Base-by-base conservation (phyloP, 2,113 vertebrate species). In the Cavia aperea region DNA sequence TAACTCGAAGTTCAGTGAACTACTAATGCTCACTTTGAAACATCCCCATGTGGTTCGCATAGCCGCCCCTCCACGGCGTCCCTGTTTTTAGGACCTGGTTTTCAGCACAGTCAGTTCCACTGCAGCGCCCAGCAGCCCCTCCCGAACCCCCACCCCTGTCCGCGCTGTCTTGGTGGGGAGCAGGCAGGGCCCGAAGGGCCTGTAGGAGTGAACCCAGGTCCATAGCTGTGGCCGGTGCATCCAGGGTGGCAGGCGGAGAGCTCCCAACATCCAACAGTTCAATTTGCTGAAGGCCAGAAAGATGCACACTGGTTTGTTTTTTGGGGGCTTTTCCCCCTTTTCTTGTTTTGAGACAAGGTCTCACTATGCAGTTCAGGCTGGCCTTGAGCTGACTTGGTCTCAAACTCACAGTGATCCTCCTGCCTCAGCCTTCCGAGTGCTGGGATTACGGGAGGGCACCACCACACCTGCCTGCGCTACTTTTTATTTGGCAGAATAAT, bases 1-100 rank as follows among this genome's bases (percentile, higher is more conserved):
- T 94, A 95, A 95, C 95, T 94, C 92, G 95, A 96, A 92, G 92
- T 93, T 90, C 92, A 94, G 92, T 95, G 95, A 96, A 95, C 96
- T 96, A 95, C 86, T 26, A 87, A 87, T 85, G 88, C 46, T 93
- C 31, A 93, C 84, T 84, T 95, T 88, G 94, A 96, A 95, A 95
- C 88, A 94, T 54, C 66, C 70, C 85, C 63, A 60, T 73, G 94
- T 93, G 95, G 49, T 77, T 95, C 95, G 83, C 68, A 93, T 72
- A 93, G 78, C 93, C 73, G 60, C 60, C 63, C 86, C 33, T 84
- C 54, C 36, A 36, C 56, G 81, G 66, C 43, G 65, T 65, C 63
- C 62, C 29, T 68, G 84, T 46, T 92, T 85, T 93, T 81, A 93
- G 86, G 88, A 46, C 63, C 88, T 46, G 75, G 86, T 72, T 85